Evolutionary conservation across 2,888 invertebrate species (phyloP).

Genomic region (Catotricha subobsoleta): DNA sequence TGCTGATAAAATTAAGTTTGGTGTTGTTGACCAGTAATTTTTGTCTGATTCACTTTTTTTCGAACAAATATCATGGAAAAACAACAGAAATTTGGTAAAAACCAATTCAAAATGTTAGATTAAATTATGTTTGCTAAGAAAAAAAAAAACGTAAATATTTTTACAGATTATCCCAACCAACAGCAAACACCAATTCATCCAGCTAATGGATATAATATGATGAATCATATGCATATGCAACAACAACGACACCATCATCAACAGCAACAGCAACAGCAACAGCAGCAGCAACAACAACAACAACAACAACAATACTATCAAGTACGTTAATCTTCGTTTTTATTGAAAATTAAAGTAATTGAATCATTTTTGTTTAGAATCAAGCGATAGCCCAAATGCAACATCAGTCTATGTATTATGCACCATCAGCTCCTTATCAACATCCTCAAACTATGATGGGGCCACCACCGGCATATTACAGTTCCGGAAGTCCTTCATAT

Average conservation of each 20-base stretch:
- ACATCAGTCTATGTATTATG: conserved; percentile 1
- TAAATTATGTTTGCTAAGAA: no score
- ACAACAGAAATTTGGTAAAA: conserved; percentile 4
- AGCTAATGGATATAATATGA: conserved; percentile 1
- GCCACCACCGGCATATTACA: conserved; percentile 4
- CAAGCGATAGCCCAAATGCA: not conserved
- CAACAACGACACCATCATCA: not conserved
- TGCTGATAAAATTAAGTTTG: no score
- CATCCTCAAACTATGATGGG: not conserved
- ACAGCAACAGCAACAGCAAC: not conserved
- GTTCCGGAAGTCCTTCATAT: not conserved
- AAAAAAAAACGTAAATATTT: no score
- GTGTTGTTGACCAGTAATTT: no score
- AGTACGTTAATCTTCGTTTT: not conserved
- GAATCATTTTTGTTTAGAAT: not conserved
- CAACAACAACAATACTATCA: not conserved
- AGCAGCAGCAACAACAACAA: not conserved
- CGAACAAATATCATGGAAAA: conserved; percentile 5
- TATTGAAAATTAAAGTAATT: not conserved
- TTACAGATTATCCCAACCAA: conserved; percentile 4
- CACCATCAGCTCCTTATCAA: not conserved
- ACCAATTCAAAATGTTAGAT: not conserved
- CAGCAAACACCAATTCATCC: not conserved
- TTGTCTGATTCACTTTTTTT: no score
- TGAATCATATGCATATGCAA: conserved; percentile 1